phyloP scores from a whole-genome alignment of 2,888 invertebrate genomes.

The Epirrhoe tristata region DNA sequence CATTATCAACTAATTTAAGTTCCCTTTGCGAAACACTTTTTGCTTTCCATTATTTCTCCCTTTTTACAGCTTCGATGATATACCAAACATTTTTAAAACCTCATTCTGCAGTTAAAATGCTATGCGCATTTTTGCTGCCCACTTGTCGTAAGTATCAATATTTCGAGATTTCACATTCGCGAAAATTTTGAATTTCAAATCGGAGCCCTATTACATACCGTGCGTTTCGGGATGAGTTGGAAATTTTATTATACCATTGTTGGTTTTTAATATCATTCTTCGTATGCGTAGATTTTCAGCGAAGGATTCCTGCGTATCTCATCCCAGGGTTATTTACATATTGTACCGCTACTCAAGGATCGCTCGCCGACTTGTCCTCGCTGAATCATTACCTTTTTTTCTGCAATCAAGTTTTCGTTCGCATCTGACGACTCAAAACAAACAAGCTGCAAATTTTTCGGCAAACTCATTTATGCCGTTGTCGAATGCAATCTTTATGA shows the following conservation, averaged over 20 bases:
- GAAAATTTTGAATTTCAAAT: conserved; percentile 46
- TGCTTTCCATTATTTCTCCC: conserved; percentile 42
- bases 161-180: conserved; percentile 40
- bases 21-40: conserved; percentile 47
- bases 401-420: conserved; percentile 74
- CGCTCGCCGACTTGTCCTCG: conserved; percentile 62
- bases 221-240: conserved; percentile 46
- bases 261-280: conserved; percentile 61
- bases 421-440: conserved; percentile 71
- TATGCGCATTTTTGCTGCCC: conserved; percentile 35
- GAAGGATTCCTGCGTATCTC: conserved; percentile 61
- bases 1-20: conserved; percentile 65
- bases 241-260: conserved; percentile 57
- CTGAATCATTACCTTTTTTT: conserved; percentile 74
- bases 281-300: conserved; percentile 59
- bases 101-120: conserved; percentile 37
- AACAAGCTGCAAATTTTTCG: conserved; percentile 65
- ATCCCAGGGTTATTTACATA: conserved; percentile 73
- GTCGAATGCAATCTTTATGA: conserved; percentile 43
- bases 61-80: conserved; percentile 36
- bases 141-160: conserved; percentile 37
- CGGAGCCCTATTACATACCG: conserved; percentile 44
- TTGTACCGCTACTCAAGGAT: conserved; percentile 77
- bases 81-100: conserved; percentile 36
- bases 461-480: conserved; percentile 52